Conservation (phyloP, 2,113 vertebrate species). For the Sialia sialis region DNA sequence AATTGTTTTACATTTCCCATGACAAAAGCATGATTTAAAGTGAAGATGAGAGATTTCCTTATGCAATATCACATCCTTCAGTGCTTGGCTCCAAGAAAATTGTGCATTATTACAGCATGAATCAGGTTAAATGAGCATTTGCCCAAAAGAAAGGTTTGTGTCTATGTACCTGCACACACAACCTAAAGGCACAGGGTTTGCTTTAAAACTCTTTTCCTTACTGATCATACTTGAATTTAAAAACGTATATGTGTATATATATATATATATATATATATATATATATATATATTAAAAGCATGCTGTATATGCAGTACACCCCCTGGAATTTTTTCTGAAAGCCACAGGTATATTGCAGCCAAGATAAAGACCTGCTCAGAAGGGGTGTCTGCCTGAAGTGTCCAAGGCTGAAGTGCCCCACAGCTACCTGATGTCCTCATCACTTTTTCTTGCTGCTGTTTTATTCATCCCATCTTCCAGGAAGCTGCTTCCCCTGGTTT, state of each 20-base stretch:
- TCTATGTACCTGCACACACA: background rate
- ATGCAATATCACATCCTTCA: background rate
- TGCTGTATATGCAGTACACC: background rate
- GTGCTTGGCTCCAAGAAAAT: background rate
- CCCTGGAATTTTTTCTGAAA: background rate
- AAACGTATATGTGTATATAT: background rate
- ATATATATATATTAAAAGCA: background rate
- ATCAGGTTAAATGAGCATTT: background rate
- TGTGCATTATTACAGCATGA: background rate
- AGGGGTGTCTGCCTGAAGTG: background rate
- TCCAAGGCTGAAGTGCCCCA: background rate
- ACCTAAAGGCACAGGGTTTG: background rate
- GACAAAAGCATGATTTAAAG: background rate
- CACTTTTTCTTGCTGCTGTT: background rate
- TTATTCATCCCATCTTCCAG: background rate
- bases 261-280: background rate
- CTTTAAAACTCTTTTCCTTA: background rate
- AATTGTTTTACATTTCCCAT: constrained; percentile 17
- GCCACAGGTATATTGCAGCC: background rate
- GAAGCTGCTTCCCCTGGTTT: background rate
- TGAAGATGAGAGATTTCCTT: background rate
- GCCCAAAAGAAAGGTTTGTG: background rate
- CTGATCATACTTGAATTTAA: background rate
- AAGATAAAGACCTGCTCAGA: background rate
- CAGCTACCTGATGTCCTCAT: background rate